These are phyloP conservation scores for Thamnophis sirtalis DNA, from an alignment of 2,113 vertebrate genomes.

Conservation along the genomic window DNA sequence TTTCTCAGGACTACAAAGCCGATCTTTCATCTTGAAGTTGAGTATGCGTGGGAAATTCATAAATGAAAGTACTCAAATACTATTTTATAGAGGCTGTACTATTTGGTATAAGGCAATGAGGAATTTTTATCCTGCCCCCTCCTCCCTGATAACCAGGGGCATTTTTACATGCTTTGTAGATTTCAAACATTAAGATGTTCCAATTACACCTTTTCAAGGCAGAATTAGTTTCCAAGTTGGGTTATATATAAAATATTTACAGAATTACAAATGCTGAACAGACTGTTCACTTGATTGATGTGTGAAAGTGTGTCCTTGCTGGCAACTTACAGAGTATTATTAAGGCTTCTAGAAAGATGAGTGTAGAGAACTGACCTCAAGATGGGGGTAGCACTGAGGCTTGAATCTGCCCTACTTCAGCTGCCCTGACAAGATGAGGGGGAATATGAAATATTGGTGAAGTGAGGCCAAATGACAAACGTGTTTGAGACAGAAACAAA, in stretches of 20 bases:
- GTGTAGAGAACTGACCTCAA: no score
- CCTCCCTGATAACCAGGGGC: not conserved
- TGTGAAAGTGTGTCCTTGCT: not conserved
- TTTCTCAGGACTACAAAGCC: not conserved
- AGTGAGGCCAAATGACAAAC: not conserved
- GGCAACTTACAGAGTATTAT: not conserved
- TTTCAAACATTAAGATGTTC: not conserved
- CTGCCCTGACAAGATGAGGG: not conserved
- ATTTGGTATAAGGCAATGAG: conserved; percentile 28
- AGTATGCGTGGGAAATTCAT: not conserved
- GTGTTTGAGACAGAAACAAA: not conserved
- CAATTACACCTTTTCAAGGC: not conserved
- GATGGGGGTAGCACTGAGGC: conserved; percentile 37
- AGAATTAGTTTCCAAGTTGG: not conserved
- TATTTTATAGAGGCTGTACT: not conserved
- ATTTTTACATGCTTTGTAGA: not conserved
- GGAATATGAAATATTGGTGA: not conserved
- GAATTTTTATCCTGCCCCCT: not conserved
- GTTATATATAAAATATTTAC: conserved; percentile 31
- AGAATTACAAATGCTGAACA: not conserved
- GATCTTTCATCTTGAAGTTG: not conserved
- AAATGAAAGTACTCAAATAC: not conserved
- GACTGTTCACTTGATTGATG: not conserved
- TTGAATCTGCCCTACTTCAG: not conserved
- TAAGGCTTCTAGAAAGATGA: conserved; percentile 25